Conservation (phyloP, 2,113 vertebrate species). For the Megaceryle torquata region DNA sequence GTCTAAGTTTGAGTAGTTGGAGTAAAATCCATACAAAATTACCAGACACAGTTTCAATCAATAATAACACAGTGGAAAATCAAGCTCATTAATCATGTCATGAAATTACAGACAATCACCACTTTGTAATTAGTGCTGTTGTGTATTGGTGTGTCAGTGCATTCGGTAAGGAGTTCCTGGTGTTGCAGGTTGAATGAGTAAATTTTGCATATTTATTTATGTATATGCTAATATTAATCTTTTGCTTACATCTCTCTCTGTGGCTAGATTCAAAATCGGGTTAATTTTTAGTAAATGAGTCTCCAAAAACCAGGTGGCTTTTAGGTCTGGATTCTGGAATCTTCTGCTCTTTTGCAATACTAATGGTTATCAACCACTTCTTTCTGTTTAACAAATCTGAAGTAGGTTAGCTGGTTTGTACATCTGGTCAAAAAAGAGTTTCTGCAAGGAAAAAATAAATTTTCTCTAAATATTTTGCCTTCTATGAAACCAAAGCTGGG, state of each 20-base stretch:
- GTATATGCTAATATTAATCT: not conserved
- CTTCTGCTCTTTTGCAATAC: not conserved
- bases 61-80: not conserved
- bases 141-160: not conserved
- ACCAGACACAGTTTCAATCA: not conserved
- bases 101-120: not conserved
- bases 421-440: not conserved
- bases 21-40: not conserved
- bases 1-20: not conserved
- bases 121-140: not conserved
- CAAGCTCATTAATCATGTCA: slow-evolving; percentile 26
- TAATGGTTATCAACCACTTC: not conserved
- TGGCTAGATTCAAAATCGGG: not conserved
- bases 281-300: not conserved
- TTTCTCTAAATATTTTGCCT: not conserved
- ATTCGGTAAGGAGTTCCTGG: not conserved
- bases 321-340: not conserved
- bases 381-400: not conserved
- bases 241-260: not conserved
- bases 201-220: not conserved
- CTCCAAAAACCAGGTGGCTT: not conserved
- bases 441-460: fast-evolving
- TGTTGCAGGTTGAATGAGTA: not conserved
- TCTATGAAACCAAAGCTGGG: not conserved
- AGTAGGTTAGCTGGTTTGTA: not conserved